Evolutionary conservation across 2,113 vertebrate genomes (phyloP).

Genomic region (Helogale parvula): DNA sequence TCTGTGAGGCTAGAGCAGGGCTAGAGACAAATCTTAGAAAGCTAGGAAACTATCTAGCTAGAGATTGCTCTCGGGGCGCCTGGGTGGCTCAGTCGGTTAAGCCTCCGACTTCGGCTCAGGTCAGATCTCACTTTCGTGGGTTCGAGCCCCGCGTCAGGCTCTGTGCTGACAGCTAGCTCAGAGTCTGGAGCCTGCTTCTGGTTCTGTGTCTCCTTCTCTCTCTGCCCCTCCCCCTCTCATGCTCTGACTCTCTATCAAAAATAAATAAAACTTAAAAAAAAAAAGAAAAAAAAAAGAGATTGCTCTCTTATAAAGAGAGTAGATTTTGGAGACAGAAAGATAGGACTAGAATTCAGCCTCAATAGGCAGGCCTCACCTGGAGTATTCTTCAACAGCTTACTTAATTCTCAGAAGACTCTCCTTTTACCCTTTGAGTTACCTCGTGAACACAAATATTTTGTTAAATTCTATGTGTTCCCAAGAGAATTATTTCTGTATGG

Average conservation of each 20-base stretch:
- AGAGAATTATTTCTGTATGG: constrained; percentile 16
- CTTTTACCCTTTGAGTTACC: not conserved
- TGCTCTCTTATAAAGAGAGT: not conserved
- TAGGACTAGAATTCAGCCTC: not conserved
- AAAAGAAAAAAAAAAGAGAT: too few relatives aligned
- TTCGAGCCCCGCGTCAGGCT: too few relatives aligned
- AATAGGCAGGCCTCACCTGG: not conserved
- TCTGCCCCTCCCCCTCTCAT: too few relatives aligned
- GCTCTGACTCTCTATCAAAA: too few relatives aligned
- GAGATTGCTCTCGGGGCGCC: not conserved
- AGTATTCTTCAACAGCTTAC: not conserved
- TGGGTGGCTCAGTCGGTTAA: too few relatives aligned
- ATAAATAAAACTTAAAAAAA: too few relatives aligned
- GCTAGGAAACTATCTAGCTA: not conserved
- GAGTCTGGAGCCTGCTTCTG: too few relatives aligned
- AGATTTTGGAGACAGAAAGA: not conserved
- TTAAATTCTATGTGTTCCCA: constrained; percentile 8
- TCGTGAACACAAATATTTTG: not conserved
- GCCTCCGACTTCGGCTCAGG: too few relatives aligned
- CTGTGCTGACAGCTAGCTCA: too few relatives aligned
- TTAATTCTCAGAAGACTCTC: constrained; percentile 1
- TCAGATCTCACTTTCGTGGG: too few relatives aligned
- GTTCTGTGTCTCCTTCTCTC: too few relatives aligned
- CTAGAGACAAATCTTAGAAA: not conserved
- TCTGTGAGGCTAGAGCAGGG: not conserved